Evolutionary conservation across 2,797 vertebrate species (phyloP), one percentile per base, ranked within the genome.

Genomic region (Paguma larvata): DNA sequence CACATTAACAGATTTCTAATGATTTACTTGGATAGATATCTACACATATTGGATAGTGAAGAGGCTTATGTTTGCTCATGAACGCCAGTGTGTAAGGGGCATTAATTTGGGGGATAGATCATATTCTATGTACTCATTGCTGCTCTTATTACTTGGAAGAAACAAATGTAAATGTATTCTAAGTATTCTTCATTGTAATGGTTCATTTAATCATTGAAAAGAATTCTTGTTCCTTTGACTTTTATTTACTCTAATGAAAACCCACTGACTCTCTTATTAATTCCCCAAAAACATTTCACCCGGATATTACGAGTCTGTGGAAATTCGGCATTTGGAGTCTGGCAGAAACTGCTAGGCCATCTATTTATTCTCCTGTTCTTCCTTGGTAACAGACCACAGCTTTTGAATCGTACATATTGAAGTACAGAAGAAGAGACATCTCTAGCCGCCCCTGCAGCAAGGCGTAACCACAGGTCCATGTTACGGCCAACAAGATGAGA

Each of bases 171-270:
- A 34, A 78, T 11, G n/a, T 48, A 32, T 56, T 70, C 53, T 86
- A 79, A 84, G 44, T 80, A 82, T 46, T 82, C 14, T 77, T 96
- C 93, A 12, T 32, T 90, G 82, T 92, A 67, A 18, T 89, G 16
- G 89, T 83, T 90, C n/a, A 72, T 72, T 91, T 86, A 79, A n/a
- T 75, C 65, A 68, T 73, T 87, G 48, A 79, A 85, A 78, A 86
- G 38, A 48, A 83, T 41, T 72, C 84, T 62, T 85, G 10, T 3
- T 85, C 13, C 16, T 85, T 80, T 82, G 38, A 83, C 23, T 79
- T 95, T 94, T 75, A 91, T 68, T 88, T 96, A 46, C 9, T 48
- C 25, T 38, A 65, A n/a, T 70, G 91, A 34, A 91, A 79, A 85
- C 44, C 67, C 67, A 95, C 75, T 14, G 73, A 75, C 59, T 62